Conservation (phyloP, 92 coral and sea anemone species). For the Umimayanthus chanpuru region DNA sequence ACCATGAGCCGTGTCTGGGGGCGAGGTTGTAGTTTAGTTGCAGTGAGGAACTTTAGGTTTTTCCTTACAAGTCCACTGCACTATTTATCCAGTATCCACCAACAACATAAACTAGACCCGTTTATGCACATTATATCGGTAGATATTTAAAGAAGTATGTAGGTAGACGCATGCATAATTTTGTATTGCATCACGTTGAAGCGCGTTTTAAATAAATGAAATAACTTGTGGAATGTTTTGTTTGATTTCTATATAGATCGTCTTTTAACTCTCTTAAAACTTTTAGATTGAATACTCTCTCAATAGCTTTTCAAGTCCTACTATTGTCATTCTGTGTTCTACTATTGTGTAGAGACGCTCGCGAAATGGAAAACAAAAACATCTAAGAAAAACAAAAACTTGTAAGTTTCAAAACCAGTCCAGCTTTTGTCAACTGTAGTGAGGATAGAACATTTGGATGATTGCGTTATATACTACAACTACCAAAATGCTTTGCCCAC, state of each 20-base stretch:
- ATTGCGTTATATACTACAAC: no score
- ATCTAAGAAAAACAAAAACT: no score
- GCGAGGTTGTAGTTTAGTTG: neutral
- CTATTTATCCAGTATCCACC: neutral
- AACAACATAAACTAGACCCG: neutral
- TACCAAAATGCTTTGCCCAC: no score
- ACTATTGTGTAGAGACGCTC: no score
- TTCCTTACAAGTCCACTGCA: neutral
- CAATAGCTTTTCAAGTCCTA: no score
- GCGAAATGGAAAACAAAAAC: no score
- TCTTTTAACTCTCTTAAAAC: no score
- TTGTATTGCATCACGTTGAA: constrained; percentile 9
- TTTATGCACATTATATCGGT: neutral
- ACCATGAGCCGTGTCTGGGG: neutral
- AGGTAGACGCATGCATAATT: neutral
- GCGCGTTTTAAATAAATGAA: neutral
- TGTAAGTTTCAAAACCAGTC: no score
- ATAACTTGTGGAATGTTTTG: constrained; percentile 4
- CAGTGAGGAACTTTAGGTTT: neutral
- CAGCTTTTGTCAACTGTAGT: no score
- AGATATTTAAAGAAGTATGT: neutral
- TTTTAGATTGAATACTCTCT: no score
- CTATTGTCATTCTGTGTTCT: no score
- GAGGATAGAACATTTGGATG: no score
- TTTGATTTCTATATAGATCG: neutral